phyloP scores from a whole-genome alignment of 2,113 vertebrate genomes.

The Choloepus hoffmanni region DNA sequence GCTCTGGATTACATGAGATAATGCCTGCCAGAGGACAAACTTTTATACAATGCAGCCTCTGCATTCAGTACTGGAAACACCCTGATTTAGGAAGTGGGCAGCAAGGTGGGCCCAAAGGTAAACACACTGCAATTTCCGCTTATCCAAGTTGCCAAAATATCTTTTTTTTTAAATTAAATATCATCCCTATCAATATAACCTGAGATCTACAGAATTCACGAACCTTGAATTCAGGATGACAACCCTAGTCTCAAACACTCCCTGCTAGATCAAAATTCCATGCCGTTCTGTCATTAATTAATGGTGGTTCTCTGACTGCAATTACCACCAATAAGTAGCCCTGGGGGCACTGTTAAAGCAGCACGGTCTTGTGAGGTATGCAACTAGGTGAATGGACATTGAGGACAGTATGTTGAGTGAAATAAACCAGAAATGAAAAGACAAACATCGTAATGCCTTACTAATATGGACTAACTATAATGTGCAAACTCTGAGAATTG shows the following conservation, averaged over 20 bases:
- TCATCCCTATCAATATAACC: background rate
- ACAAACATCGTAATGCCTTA: too few species aligned
- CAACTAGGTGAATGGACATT: too few species aligned
- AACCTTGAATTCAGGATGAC: background rate
- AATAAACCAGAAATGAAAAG: too few species aligned
- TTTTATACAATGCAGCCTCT: background rate
- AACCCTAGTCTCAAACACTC: background rate
- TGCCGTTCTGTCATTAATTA: background rate
- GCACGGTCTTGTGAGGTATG: too few species aligned
- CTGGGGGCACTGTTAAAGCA: too few species aligned
- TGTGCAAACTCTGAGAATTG: too few species aligned
- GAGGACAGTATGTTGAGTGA: too few species aligned
- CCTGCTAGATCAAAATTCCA: background rate
- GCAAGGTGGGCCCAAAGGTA: background rate
- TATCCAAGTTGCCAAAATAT: background rate
- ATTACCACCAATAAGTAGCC: background rate
- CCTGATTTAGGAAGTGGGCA: background rate
- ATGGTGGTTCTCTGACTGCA: background rate
- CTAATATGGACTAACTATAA: too few species aligned
- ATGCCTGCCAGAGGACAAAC: background rate
- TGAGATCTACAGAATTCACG: background rate
- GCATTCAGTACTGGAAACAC: background rate
- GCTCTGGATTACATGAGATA: slow-evolving; percentile 11
- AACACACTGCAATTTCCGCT: background rate
- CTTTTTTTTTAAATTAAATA: background rate